Percentiles rank a stretch among this genome's conserved stretches.
These are phyloP conservation scores for Pelvicachromis taeniatus DNA, from an alignment of 2,113 vertebrate species.

Conservation along the genomic window DNA sequence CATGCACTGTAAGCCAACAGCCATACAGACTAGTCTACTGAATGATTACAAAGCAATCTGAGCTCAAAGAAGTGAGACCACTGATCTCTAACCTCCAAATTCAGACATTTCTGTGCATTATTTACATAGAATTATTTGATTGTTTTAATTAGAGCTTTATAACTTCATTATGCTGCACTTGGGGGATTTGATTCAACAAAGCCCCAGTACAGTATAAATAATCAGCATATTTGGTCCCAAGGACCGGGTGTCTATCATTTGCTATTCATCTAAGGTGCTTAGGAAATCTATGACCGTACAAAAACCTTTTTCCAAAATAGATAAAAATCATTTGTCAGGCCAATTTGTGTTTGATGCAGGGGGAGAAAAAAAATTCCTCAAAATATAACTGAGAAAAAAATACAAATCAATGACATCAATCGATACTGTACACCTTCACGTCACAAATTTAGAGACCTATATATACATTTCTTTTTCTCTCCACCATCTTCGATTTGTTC, in stretches of 20 bases:
- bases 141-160: not conserved
- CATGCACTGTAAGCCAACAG: not conserved
- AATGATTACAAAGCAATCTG: not conserved
- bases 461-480: not conserved
- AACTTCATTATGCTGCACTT: not conserved
- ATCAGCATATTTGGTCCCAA: not conserved
- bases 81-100: not conserved
- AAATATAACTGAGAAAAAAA: not conserved
- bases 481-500: not conserved
- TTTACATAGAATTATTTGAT: constrained; percentile 12
- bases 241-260: constrained; percentile 27
- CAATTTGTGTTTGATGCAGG: not conserved
- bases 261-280: constrained; percentile 60
- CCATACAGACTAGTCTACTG: not conserved
- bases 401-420: not conserved
- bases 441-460: constrained; percentile 11
- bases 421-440: constrained; percentile 36
- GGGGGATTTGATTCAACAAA: not conserved
- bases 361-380: not conserved
- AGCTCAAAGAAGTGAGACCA: not conserved
- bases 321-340: not conserved
- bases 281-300: constrained; percentile 20
- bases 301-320: not conserved
- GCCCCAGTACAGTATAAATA: not conserved
- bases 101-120: constrained; percentile 8